These are phyloP conservation scores for Zoanthus sociatus DNA, from an alignment of 92 coral and sea anemone genomes.

Conservation along the genomic window DNA sequence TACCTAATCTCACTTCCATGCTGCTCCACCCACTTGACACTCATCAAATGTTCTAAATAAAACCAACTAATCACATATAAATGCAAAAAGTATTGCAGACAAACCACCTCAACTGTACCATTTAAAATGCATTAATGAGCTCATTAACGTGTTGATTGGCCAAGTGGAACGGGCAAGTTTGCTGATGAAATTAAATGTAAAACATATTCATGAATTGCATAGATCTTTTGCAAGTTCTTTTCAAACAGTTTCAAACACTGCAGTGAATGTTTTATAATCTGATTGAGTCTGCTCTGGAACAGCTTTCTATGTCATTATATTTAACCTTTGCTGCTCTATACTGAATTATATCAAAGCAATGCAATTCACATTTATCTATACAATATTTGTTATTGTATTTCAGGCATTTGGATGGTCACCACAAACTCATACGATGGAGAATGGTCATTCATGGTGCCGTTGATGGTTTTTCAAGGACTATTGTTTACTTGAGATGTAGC, in stretches of 20 bases:
- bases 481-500: slow-evolving; percentile 34
- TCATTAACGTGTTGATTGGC: slow-evolving; percentile 4
- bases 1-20: slow-evolving; percentile 8
- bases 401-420: slow-evolving; percentile 43
- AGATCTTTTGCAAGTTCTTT: slow-evolving; percentile 6
- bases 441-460: slow-evolving; percentile 53
- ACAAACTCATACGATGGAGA: slow-evolving; percentile 32
- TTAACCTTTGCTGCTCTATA: slow-evolving; percentile 7
- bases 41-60: slow-evolving; percentile 5
- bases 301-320: slow-evolving; percentile 2
- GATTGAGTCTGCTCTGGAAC: slow-evolving; percentile 9
- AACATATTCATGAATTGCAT: slow-evolving; percentile 2
- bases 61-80: slow-evolving; percentile 2
- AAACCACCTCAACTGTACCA: slow-evolving; percentile 9
- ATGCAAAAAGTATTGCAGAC: slow-evolving; percentile 4
- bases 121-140: slow-evolving; percentile 2
- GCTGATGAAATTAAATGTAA: slow-evolving; percentile 1
- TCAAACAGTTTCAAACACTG: slow-evolving; percentile 7
- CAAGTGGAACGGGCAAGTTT: slow-evolving; percentile 9
- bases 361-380: slow-evolving; percentile 2
- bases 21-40: slow-evolving; percentile 11
- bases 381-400: neutral
- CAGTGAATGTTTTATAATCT: slow-evolving; percentile 6
- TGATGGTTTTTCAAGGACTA: slow-evolving; percentile 51
- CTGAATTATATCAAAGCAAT: slow-evolving; percentile 6